These are phyloP conservation scores for Luehdorfia chinensis DNA, from an alignment of 1,140 invertebrate genomes.

Conservation along the genomic window DNA sequence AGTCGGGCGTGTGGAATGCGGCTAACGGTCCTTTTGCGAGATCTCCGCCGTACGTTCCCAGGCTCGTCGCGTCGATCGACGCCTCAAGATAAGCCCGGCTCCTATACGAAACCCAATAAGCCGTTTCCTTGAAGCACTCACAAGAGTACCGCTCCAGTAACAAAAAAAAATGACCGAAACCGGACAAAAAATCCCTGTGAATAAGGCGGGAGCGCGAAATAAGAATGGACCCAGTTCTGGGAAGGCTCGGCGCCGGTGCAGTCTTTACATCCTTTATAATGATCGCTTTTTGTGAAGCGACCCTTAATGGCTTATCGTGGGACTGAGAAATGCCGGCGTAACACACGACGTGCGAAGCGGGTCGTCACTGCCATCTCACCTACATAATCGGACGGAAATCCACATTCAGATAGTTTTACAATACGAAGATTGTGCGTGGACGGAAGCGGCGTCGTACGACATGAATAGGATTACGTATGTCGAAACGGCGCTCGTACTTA, in stretches of 20 bases:
- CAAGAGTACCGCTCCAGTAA: conserved; percentile 63
- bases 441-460: conserved; percentile 33
- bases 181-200: conserved; percentile 64
- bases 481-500: conserved; percentile 22
- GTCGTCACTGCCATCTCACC: too few species aligned
- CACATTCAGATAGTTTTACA: conserved; percentile 27
- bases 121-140: conserved; percentile 69
- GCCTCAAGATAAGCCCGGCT: conserved; percentile 58
- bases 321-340: conserved; percentile 43
- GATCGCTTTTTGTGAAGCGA: conserved; percentile 68
- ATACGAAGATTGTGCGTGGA: conserved; percentile 29
- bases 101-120: conserved; percentile 71
- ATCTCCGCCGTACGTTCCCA: conserved; percentile 43
- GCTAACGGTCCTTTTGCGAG: conserved; percentile 40
- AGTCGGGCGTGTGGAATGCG: conserved; percentile 34
- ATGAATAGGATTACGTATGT: conserved; percentile 37
- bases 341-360: conserved; percentile 40
- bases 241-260: conserved; percentile 73
- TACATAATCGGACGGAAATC: too few species aligned
- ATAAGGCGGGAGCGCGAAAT: conserved; percentile 74
- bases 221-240: conserved; percentile 71
- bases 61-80: conserved; percentile 49
- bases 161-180: conserved; percentile 65
- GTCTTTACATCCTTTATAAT: conserved; percentile 74
- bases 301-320: conserved; percentile 70